phyloP scores from a whole-genome alignment of 1,140 invertebrate species.

The Lucilia cuprina region DNA sequence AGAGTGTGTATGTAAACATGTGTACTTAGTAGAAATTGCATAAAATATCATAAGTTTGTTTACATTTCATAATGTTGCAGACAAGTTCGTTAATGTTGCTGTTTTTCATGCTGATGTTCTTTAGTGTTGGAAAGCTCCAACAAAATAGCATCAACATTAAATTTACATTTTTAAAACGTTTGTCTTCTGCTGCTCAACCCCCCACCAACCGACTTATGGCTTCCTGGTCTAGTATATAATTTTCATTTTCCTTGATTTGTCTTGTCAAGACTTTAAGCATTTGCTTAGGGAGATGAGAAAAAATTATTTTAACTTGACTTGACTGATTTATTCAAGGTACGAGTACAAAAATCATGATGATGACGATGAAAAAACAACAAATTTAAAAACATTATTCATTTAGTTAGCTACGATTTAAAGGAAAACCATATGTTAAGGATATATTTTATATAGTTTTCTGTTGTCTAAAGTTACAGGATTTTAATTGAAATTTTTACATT shows the following conservation, averaged over 20 bases:
- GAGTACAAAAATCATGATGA: background rate
- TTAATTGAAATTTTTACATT: too few species aligned
- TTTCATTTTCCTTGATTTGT: background rate
- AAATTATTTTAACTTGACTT: background rate
- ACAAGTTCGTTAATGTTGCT: constrained; percentile 24
- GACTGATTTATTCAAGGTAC: constrained; percentile 24
- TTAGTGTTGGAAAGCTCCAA: background rate
- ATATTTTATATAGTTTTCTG: too few species aligned
- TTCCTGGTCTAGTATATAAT: background rate
- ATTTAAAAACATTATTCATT: background rate
- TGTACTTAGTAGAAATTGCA: constrained; percentile 26
- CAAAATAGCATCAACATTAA: constrained; percentile 5
- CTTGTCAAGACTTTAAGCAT: background rate
- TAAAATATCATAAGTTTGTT: constrained; percentile 30
- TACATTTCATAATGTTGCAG: constrained; percentile 28
- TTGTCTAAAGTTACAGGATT: background rate
- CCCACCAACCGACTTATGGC: background rate
- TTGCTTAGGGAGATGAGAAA: background rate
- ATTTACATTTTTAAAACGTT: constrained; percentile 25
- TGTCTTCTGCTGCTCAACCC: background rate
- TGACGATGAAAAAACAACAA: background rate
- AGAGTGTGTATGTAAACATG: background rate
- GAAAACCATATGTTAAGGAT: background rate
- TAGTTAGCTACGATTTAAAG: background rate
- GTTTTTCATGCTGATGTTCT: background rate